Percentiles rank a stretch among this genome's conserved stretches.
Conservation (phyloP, 2,113 vertebrate species). For the Larimichthys polyactis region DNA sequence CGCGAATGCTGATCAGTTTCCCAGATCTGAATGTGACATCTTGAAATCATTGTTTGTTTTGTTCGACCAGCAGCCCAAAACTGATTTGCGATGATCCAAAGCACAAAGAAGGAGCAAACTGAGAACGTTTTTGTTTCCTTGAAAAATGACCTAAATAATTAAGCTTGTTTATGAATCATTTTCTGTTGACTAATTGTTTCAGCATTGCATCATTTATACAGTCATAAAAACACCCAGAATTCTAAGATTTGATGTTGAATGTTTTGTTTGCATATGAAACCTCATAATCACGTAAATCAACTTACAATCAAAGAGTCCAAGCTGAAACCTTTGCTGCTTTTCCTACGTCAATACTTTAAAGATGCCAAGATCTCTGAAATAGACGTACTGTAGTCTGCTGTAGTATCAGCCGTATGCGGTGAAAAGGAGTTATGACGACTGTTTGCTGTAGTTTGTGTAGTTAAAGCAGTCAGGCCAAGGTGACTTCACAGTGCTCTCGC, state of each 20-base stretch:
- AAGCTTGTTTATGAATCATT: not conserved
- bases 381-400: not conserved
- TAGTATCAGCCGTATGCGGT: not conserved
- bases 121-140: not conserved
- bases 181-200: not conserved
- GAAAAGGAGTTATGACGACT: not conserved
- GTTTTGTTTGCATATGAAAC: not conserved
- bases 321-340: not conserved
- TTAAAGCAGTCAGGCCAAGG: slow-evolving; percentile 62
- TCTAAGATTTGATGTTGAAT: not conserved
- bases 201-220: not conserved
- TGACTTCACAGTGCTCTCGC: slow-evolving; percentile 54
- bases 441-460: slow-evolving; percentile 45
- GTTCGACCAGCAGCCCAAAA: not conserved
- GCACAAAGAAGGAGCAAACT: not conserved
- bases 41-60: not conserved
- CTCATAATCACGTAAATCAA: not conserved
- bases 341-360: not conserved
- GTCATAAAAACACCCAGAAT: not conserved
- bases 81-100: not conserved
- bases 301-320: not conserved
- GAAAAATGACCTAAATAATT: not conserved
- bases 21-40: not conserved
- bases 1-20: not conserved
- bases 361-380: not conserved